Conservation (phyloP, 2,113 vertebrate genomes). For the Toxotes jaculatrix region DNA sequence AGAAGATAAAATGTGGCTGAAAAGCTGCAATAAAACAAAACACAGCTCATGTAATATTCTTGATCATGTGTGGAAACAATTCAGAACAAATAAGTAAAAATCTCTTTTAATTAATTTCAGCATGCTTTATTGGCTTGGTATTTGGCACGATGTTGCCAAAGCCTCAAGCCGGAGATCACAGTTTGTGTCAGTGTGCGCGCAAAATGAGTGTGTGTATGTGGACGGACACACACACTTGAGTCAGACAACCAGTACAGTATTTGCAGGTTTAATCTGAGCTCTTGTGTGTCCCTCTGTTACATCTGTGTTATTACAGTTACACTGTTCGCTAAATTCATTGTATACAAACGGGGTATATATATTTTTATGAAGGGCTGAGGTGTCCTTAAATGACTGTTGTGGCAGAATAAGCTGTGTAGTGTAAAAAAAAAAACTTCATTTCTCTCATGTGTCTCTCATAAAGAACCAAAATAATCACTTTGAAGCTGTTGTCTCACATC, state of each 20-base stretch:
- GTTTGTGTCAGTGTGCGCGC: conserved; percentile 1
- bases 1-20: conserved; percentile 5
- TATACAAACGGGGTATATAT: background rate
- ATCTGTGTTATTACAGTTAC: background rate
- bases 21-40: conserved; percentile 12
- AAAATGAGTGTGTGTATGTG: background rate
- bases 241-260: background rate
- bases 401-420: conserved; percentile 14
- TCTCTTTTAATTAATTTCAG: conserved; percentile 24
- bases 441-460: conserved; percentile 52
- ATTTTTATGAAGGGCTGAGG: background rate
- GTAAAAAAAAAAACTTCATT: background rate
- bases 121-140: conserved; percentile 33
- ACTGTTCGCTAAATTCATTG: background rate
- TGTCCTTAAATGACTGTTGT: conserved; percentile 38
- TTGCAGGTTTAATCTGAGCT: conserved; percentile 1
- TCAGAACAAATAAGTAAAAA: conserved; percentile 14
- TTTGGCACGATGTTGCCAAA: conserved; percentile 31
- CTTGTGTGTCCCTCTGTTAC: background rate
- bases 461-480: conserved; percentile 50
- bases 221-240: background rate
- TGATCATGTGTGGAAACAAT: conserved; percentile 16
- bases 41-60: background rate
- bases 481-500: conserved; percentile 59
- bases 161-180: conserved; percentile 13